Evolutionary conservation across 1,140 invertebrate species (phyloP), one percentile per base, ranked within the genome.

Genomic region (Armadillidium nasatum): DNA sequence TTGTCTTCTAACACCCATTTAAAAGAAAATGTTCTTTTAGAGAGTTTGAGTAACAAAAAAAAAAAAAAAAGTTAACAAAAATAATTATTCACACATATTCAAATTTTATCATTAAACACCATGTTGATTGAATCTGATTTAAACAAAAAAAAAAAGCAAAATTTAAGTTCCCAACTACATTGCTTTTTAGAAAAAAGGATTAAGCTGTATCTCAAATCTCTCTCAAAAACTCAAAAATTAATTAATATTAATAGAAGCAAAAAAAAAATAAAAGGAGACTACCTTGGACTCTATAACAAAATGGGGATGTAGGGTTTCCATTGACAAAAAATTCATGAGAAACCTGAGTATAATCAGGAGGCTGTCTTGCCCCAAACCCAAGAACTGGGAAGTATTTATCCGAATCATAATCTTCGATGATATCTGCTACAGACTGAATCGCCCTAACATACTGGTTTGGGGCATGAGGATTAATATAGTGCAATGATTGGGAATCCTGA

Each of bases 401-500:
- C 33, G 80, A 81, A 79, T 87, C 86, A 81, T 91, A 91, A 82
- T 90, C 89, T 82, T 90, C 87, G 71, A 91, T 89, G 74, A 91
- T 91, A 66, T 88, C 85, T 0, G 88, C 89, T 3, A 91, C 88
- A 72, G 88, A 84, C 70, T 83, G 82, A 9, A 91, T 85, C 22
- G 89, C 89, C 73, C 85, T 85, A 80, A 88, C 86, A 81, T 91
- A 91, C 76, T 88, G 86, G 84, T 90, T 67, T 84, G 85, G 76
- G n/a, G 66, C 44, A 23, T 44, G 50, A n/a, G 81, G 72, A 79
- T 85, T 85, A 44, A 88, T 85, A 81, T 87, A 88, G 83, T 91
- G 90, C 9, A 91, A 84, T 0, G 89, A 90, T 7, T 84, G 82
- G 0, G 87, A 85, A 19, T 85, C 83, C 66, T 85, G 83, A 10